phyloP scores from a whole-genome alignment of 1,140 invertebrate genomes.

The Oryzaephilus surinamensis region DNA sequence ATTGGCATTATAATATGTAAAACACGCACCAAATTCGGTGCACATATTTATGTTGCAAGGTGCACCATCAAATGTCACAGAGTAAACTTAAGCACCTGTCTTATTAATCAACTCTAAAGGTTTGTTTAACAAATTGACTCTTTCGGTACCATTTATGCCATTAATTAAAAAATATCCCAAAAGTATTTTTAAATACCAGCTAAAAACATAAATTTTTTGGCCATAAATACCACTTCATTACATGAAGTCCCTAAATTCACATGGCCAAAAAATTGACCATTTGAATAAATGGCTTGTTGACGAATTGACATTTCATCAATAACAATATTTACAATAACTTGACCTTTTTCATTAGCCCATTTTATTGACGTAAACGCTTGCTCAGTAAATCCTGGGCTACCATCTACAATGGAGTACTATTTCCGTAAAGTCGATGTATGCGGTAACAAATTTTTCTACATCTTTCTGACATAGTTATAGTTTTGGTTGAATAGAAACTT shows the following conservation, averaged over 20 bases:
- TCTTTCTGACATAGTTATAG: constrained; percentile 1
- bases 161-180: background rate
- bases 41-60: no score
- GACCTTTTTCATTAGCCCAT: background rate
- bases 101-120: no score
- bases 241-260: background rate
- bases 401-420: background rate
- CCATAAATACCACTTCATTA: background rate
- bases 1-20: no score
- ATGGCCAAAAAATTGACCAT: background rate
- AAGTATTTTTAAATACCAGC: background rate
- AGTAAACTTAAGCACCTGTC: no score
- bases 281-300: background rate
- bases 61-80: no score
- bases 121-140: no score
- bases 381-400: background rate
- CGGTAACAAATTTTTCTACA: background rate
- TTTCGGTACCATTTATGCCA: no score
- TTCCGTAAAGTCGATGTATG: background rate
- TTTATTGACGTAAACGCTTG: background rate
- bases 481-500: no score
- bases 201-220: no score
- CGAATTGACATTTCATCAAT: background rate
- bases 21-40: no score
- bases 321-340: background rate